Conservation (phyloP, 2,113 vertebrate species). For the Tiliqua scincoides region DNA sequence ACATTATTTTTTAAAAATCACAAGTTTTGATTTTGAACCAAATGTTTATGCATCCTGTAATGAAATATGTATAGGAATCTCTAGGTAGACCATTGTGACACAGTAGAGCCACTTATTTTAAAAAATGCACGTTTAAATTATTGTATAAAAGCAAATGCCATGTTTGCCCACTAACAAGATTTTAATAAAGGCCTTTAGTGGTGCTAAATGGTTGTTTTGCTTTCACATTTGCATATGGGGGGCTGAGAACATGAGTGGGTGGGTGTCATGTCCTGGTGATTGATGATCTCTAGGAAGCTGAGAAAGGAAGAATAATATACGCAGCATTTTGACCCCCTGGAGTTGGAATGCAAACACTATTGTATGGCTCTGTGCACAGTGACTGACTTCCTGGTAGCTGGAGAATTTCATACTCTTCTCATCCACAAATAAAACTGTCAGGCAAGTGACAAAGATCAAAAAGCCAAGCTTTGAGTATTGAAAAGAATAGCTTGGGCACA, state of each 20-base stretch:
- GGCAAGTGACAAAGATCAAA: constrained; percentile 81
- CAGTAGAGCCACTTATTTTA: background rate
- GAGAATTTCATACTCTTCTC: constrained; percentile 86
- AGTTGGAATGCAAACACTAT: constrained; percentile 84
- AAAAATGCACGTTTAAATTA: constrained; percentile 43
- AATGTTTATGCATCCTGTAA: background rate
- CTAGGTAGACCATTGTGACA: no score
- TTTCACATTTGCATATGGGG: constrained; percentile 79
- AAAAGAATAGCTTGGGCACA: constrained; percentile 83
- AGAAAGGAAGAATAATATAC: constrained; percentile 78
- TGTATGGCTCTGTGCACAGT: constrained; percentile 79
- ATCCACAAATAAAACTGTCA: constrained; percentile 87
- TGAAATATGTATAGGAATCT: background rate
- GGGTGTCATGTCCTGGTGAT: constrained; percentile 85
- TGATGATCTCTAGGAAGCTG: constrained; percentile 82
- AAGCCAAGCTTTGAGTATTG: constrained; percentile 75
- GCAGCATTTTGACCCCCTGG: constrained; percentile 81
- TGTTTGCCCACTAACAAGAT: constrained; percentile 64
- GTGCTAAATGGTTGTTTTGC: constrained; percentile 68
- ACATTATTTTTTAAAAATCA: background rate
- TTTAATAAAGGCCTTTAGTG: constrained; percentile 72
- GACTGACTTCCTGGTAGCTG: constrained; percentile 83
- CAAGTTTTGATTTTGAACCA: background rate
- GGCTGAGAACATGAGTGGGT: constrained; percentile 78
- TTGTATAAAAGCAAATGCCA: constrained; percentile 35